phyloP scores from a whole-genome alignment of 2,113 vertebrate species.

The Kryptolebias marmoratus region DNA sequence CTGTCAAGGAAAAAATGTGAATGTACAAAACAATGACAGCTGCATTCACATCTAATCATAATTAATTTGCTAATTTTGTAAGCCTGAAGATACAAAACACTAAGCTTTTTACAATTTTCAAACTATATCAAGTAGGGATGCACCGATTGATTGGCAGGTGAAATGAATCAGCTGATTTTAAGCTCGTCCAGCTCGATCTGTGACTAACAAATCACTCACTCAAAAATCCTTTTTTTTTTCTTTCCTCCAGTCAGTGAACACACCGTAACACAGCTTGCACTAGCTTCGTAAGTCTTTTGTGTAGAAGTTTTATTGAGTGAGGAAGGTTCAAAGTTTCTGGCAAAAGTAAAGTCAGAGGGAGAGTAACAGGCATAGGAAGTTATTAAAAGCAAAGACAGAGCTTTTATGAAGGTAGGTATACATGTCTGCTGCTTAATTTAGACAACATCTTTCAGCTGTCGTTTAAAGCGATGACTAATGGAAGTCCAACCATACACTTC shows the following conservation, averaged over 20 bases:
- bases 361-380: not conserved
- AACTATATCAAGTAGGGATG: not conserved
- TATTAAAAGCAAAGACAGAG: not conserved
- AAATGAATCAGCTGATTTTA: not conserved
- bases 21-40: no score
- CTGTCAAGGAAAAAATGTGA: no score
- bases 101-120: not conserved
- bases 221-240: not conserved
- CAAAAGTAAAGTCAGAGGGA: not conserved
- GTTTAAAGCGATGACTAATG: not conserved
- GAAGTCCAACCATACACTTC: not conserved
- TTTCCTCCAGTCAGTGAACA: not conserved
- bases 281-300: not conserved
- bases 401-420: not conserved
- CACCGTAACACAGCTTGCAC: not conserved
- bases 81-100: not conserved
- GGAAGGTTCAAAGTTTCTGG: not conserved
- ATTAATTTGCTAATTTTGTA: no score
- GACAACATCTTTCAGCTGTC: not conserved
- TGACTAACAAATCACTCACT: not conserved
- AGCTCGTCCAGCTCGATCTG: not conserved
- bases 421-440: not conserved
- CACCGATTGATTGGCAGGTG: not conserved
- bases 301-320: not conserved
- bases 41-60: no score